These are phyloP conservation scores for Luffia ferchaultella DNA, from an alignment of 2,888 invertebrate species.

Conservation along the genomic window DNA sequence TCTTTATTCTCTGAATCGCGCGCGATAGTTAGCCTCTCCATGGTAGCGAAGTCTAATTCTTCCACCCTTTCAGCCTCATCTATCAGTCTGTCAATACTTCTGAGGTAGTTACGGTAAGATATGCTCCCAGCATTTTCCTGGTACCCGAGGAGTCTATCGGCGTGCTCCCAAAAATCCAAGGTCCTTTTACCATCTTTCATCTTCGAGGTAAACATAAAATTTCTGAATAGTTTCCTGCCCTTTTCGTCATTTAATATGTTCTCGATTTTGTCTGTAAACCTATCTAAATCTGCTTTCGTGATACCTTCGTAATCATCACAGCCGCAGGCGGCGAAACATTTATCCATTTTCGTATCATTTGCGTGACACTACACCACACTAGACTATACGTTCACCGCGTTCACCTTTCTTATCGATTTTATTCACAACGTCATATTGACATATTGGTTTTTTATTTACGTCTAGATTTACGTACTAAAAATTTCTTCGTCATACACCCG, in stretches of 20 bases:
- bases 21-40: conserved; percentile 41
- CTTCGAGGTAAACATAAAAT: conserved; percentile 51
- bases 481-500: too few relatives aligned
- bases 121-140: conserved; percentile 36
- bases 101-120: conserved; percentile 33
- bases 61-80: conserved; percentile 48
- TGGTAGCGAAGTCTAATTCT: conserved; percentile 47
- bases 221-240: conserved; percentile 48
- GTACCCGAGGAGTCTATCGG: conserved; percentile 38
- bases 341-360: conserved; percentile 32
- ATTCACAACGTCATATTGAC: background rate
- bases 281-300: conserved; percentile 54
- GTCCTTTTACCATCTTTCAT: conserved; percentile 41
- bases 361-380: background rate
- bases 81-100: conserved; percentile 36
- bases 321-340: conserved; percentile 55
- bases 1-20: conserved; percentile 38
- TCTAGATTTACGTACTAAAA: background rate
- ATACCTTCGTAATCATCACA: conserved; percentile 49
- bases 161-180: conserved; percentile 49
- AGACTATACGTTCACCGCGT: background rate
- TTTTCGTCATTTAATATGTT: conserved; percentile 56
- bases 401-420: background rate
- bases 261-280: conserved; percentile 58
- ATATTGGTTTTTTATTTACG: background rate